phyloP scores from a whole-genome alignment of 2,888 invertebrate species.

The Cactoblastis cactorum region DNA sequence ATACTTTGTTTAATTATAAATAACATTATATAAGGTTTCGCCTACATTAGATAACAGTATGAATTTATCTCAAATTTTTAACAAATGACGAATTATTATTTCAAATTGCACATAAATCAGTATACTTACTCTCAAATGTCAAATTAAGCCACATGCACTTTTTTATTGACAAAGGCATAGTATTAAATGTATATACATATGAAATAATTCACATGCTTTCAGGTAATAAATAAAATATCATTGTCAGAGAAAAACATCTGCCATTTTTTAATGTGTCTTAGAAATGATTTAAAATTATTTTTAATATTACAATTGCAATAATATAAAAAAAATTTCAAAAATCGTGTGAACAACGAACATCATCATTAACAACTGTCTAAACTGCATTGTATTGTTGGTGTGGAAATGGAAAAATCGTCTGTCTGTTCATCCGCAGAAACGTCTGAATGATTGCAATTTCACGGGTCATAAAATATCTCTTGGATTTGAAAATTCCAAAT shows the following conservation, averaged over 20 bases:
- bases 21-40: no score
- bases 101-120: no score
- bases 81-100: no score
- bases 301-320: constrained; percentile 23
- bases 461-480: constrained; percentile 73
- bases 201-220: no score
- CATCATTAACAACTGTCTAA: constrained; percentile 61
- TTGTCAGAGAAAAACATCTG: not conserved
- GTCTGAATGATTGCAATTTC: constrained; percentile 69
- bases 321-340: constrained; percentile 24
- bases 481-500: constrained; percentile 41
- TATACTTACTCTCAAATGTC: no score
- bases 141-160: no score
- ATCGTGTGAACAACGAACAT: constrained; percentile 50
- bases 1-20: no score
- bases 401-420: constrained; percentile 71
- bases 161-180: no score
- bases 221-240: no score
- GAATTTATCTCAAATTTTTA: no score
- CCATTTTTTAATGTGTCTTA: not conserved
- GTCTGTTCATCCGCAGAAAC: constrained; percentile 43
- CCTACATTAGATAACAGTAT: no score
- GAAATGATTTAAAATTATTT: not conserved
- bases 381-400: constrained; percentile 61
- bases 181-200: no score